Percentiles rank a stretch among this genome's conserved stretches.
These are phyloP conservation scores for Orthonyx spaldingii DNA, from an alignment of 2,113 vertebrate genomes.

Conservation along the genomic window DNA sequence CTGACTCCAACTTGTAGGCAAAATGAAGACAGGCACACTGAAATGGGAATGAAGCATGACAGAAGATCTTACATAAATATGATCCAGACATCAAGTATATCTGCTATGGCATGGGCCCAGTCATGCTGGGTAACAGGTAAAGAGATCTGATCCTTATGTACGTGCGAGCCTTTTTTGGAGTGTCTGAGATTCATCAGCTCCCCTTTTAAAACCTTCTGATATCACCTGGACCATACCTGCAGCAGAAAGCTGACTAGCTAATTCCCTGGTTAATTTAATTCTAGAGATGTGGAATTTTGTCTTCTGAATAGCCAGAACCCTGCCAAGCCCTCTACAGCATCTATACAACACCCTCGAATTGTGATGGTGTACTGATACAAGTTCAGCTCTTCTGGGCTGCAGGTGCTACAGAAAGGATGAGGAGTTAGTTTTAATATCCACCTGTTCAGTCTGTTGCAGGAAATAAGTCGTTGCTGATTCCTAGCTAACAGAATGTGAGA, in stretches of 20 bases:
- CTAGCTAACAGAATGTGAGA: fast-evolving
- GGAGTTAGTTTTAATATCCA: not conserved
- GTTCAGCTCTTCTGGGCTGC: not conserved
- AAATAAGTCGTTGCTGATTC: not conserved
- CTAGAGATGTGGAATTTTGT: not conserved
- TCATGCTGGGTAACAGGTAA: not conserved
- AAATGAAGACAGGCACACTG: conserved; percentile 32
- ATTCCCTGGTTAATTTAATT: not conserved
- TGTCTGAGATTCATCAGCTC: not conserved
- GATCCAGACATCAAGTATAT: conserved; percentile 17
- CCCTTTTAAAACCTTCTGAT: not conserved
- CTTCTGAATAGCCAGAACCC: not conserved
- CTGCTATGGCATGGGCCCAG: not conserved
- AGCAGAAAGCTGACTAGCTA: not conserved
- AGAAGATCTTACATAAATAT: conserved; percentile 17
- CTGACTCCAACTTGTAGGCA: not conserved
- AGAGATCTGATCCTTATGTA: not conserved
- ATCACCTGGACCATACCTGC: not conserved
- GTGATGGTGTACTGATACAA: not conserved
- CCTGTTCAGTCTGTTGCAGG: not conserved
- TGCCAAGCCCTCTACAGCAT: not conserved
- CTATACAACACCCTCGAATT: not conserved
- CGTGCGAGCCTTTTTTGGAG: not conserved
- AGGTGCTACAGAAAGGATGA: not conserved
- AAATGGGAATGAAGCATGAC: conserved; percentile 21